phyloP scores from a whole-genome alignment of 2,888 invertebrate species.

The Gastrophysa polygoni region DNA sequence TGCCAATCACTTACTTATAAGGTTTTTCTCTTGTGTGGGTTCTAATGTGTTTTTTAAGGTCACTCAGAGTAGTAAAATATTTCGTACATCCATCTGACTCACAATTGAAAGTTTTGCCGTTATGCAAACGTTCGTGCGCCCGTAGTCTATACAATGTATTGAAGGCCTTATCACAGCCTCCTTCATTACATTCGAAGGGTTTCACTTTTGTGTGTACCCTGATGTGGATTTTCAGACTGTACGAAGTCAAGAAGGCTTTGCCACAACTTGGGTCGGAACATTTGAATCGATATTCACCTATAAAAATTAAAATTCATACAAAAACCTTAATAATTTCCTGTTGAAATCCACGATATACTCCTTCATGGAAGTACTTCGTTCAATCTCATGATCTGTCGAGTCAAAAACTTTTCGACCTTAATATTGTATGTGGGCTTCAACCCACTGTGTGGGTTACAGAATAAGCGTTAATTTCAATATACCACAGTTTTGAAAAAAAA shows the following conservation, averaged over 20 bases:
- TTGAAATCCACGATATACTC: too few relatives aligned
- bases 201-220: conserved; percentile 92
- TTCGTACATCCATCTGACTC: conserved; percentile 81
- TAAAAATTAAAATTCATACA: conserved; percentile 34
- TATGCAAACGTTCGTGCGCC: conserved; percentile 91
- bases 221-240: conserved; percentile 93
- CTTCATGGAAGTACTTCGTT: too few relatives aligned
- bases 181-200: conserved; percentile 85
- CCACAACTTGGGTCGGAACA: conserved; percentile 87
- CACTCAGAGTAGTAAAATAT: conserved; percentile 92
- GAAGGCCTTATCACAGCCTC: conserved; percentile 89
- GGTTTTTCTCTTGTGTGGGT: conserved; percentile 92
- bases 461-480: too few relatives aligned
- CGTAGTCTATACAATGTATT: conserved; percentile 91
- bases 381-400: too few relatives aligned
- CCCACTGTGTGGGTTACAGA: too few relatives aligned
- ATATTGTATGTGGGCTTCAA: too few relatives aligned
- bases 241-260: conserved; percentile 93
- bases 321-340: too few relatives aligned
- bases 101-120: conserved; percentile 94
- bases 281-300: conserved; percentile 94
- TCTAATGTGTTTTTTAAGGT: conserved; percentile 91
- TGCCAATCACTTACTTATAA: conserved; percentile 70
- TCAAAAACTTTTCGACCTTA: too few relatives aligned
- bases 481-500: too few relatives aligned